These are phyloP conservation scores for Cinclus cinclus DNA, from an alignment of 2,113 vertebrate species.

Conservation along the genomic window DNA sequence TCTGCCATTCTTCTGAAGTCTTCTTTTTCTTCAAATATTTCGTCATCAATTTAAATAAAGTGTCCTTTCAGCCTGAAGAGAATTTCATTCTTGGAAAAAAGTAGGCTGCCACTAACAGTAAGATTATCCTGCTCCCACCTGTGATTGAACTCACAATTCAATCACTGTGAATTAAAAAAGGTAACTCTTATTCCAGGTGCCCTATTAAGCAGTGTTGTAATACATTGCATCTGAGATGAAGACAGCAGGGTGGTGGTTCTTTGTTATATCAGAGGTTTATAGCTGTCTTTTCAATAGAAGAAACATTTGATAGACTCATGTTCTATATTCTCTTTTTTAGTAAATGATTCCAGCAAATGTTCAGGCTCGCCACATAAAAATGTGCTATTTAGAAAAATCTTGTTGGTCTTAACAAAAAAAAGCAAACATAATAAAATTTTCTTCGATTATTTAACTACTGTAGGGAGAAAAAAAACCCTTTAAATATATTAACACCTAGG, in stretches of 20 bases:
- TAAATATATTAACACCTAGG: background rate
- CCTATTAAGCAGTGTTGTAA: background rate
- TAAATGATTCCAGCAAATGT: background rate
- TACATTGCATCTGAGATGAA: background rate
- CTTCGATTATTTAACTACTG: background rate
- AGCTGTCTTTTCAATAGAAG: background rate
- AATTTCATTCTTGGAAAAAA: background rate
- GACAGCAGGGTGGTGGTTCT: background rate
- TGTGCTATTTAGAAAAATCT: background rate
- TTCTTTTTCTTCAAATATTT: background rate
- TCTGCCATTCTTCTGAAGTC: background rate
- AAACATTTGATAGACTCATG: background rate
- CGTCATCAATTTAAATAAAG: background rate
- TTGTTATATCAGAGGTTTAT: background rate
- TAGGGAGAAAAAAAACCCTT: background rate
- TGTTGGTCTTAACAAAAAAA: background rate
- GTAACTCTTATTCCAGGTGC: background rate
- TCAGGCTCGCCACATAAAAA: background rate
- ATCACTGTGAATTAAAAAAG: background rate
- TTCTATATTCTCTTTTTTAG: background rate
- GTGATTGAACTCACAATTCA: background rate
- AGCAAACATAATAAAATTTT: background rate
- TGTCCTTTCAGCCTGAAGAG: background rate
- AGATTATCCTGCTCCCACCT: background rate
- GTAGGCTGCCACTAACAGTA: background rate